Evolutionary conservation across 2,888 invertebrate species (phyloP).

Genomic region (Allygus modestus): DNA sequence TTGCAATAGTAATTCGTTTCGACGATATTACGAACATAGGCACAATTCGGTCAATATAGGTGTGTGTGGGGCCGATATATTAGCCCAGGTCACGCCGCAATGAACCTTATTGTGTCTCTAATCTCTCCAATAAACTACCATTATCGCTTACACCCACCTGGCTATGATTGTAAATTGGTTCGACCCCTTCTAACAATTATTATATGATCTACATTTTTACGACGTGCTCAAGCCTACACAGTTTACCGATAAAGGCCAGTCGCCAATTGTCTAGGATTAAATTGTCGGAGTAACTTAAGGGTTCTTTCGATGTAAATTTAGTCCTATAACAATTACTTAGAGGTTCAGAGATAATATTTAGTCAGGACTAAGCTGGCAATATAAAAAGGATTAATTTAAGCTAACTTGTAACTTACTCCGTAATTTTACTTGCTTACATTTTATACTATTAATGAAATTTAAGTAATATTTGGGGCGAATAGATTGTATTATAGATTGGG

Average conservation of each 20-base stretch:
- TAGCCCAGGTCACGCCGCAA: constrained; percentile 10
- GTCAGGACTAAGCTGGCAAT: no score
- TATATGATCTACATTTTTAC: constrained; percentile 33
- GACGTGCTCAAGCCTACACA: not conserved
- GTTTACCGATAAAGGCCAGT: not conserved
- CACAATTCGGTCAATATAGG: not conserved
- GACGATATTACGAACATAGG: not conserved
- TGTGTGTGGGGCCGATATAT: not conserved
- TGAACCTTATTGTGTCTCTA: constrained; percentile 35
- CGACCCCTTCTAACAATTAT: constrained; percentile 40
- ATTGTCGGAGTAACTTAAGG: not conserved
- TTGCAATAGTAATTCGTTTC: no score
- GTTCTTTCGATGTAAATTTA: not conserved
- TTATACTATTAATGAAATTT: no score
- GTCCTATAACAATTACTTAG: not conserved
- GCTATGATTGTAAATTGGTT: constrained; percentile 12
- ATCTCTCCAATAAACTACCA: constrained; percentile 41
- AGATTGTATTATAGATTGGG: no score
- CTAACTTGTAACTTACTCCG: no score
- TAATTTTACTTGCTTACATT: no score
- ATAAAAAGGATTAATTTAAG: no score
- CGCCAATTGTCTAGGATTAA: constrained; percentile 24
- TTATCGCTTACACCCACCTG: constrained; percentile 40
- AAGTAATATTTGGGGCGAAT: no score
- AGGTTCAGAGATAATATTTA: no score